Conservation (phyloP, 2,113 vertebrate species). For the Oostethus manadensis region DNA sequence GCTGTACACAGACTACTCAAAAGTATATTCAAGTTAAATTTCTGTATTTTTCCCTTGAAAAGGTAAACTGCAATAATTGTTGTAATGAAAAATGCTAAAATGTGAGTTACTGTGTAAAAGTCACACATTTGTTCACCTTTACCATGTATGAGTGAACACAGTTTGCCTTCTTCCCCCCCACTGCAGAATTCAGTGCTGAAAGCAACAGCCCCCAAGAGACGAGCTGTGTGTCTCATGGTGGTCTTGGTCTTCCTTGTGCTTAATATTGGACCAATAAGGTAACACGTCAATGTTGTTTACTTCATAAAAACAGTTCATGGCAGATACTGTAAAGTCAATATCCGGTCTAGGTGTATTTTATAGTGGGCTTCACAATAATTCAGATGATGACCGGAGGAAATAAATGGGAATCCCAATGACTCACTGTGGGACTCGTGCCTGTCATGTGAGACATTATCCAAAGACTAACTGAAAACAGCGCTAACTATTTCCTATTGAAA, state of each 20-base stretch:
- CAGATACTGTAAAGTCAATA: background rate
- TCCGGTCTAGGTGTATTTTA: background rate
- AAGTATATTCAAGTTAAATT: too few species aligned
- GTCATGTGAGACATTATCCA: constrained; percentile 12
- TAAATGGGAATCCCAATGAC: constrained; percentile 45
- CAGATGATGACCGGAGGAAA: constrained; percentile 26
- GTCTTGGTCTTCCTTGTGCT: constrained; percentile 81
- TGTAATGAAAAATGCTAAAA: too few species aligned
- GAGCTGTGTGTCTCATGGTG: constrained; percentile 86
- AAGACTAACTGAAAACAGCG: constrained; percentile 29
- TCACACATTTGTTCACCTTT: background rate
- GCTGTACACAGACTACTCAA: too few species aligned
- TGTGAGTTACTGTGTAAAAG: background rate
- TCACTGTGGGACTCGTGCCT: constrained; percentile 31
- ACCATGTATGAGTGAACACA: background rate
- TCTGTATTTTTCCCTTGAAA: background rate
- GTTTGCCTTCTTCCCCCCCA: background rate
- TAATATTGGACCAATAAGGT: constrained; percentile 83
- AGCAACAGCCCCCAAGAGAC: constrained; percentile 81
- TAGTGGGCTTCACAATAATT: background rate
- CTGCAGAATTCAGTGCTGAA: constrained; percentile 83
- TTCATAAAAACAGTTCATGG: background rate
- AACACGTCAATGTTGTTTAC: constrained; percentile 26
- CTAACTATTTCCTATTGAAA: constrained; percentile 6
- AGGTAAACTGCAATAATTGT: background rate